phyloP scores from a whole-genome alignment of 2,888 invertebrate genomes.

The Drosophila imparisetae region DNA sequence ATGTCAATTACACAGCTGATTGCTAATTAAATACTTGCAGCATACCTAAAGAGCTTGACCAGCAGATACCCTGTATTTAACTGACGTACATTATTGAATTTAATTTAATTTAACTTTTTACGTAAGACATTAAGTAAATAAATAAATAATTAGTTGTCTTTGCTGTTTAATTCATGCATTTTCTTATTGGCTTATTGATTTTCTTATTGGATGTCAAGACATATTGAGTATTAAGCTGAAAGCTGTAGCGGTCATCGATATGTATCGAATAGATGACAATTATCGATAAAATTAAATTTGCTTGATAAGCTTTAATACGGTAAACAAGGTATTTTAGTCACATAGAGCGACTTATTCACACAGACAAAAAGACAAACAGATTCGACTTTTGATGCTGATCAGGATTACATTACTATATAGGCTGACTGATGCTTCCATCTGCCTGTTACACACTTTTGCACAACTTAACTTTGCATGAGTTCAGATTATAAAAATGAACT shows the following conservation, averaged over 20 bases:
- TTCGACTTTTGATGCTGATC: not conserved
- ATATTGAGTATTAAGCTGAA: no score
- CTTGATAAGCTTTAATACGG: no score
- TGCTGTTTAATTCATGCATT: no score
- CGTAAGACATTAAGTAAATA: no score
- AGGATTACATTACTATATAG: not conserved
- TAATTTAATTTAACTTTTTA: no score
- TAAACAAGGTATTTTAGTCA: no score
- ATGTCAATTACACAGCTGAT: constrained; percentile 22
- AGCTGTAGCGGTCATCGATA: no score
- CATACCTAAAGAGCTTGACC: not conserved
- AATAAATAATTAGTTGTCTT: no score
- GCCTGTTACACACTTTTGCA: not conserved
- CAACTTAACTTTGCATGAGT: not conserved
- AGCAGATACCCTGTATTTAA: not conserved
- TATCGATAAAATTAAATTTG: not conserved
- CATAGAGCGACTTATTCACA: no score
- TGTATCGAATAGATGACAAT: no score
- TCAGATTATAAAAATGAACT: not conserved
- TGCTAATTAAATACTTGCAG: not conserved
- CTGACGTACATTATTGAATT: not conserved
- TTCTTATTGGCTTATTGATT: no score
- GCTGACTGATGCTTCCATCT: not conserved
- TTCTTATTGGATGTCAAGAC: no score
- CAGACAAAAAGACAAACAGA: not conserved